Base-by-base conservation (phyloP, 2,888 invertebrate species). In the Clistopyga incitator region DNA sequence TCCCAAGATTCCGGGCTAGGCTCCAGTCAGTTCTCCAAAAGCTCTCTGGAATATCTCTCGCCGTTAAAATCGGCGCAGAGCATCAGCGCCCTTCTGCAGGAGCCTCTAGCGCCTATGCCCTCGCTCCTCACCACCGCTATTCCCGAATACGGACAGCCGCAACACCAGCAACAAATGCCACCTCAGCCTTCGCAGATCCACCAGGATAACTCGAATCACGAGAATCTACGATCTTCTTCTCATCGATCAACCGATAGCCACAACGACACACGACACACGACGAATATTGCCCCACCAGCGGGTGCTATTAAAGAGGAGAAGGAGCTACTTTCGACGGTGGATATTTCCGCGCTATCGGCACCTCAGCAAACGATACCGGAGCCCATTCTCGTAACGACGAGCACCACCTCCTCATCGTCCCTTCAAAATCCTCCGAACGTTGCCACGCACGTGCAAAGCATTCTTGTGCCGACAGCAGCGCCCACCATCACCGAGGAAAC, bases 51-150 rank as follows among this genome's bases (percentile, higher is more conserved):
- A 13, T 90, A 89, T 61, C 87, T 90, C 45, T 91, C 92, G 23
- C 91, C 92, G 4, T 88, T 92, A 56, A 92, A 92, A 29, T 90
- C 91, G 6, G 92, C 91, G 1, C 91, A 92, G 70, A 89, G 91
- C 54, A 92, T 92, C 77, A 91, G 91, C 47, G 93, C 93, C 54
- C 83, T 93, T 4, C 85, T 92, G 8, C 92, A 93, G 47, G 91
- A 92, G 67, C 90, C 92, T 0, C 76, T 92, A 3, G 88, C 92
- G 0, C 89, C 91, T 2, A 89, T 92, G 89, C 90, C 91, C 0
- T 92, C 92, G 42, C 84, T 92, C 56, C 78, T 92, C 6, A 91
- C 91, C 6, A 91, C 91, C 50, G 85, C 87, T 50, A 90, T 92
- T 75, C 90, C 90, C 70, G 91, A 89, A 68, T 92, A 93, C 64